Evolutionary conservation across 2,888 invertebrate species (phyloP).

Genomic region (Ormyrus labotus): DNA sequence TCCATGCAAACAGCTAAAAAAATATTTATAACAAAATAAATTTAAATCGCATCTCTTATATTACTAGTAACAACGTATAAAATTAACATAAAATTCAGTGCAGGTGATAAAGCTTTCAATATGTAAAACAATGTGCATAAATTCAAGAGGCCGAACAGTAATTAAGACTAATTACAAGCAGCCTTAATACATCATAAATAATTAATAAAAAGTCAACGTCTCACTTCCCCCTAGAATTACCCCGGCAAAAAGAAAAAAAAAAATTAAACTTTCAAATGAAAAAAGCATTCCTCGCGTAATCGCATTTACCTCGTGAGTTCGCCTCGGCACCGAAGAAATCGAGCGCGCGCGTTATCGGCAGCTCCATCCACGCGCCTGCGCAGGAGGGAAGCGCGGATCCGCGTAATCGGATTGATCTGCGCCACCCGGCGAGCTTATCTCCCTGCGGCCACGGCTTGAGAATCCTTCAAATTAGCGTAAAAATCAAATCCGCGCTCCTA

Average conservation of each 20-base stretch:
- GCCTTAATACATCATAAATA: background rate
- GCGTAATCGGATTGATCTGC: background rate
- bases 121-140: background rate
- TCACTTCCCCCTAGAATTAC: background rate
- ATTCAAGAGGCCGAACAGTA: background rate
- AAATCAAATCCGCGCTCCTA: constrained; percentile 38
- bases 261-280: constrained; percentile 37
- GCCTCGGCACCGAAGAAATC: constrained; percentile 33
- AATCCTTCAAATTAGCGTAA: constrained; percentile 31
- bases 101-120: no score
- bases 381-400: constrained; percentile 4
- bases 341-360: constrained; percentile 35
- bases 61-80: no score
- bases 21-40: no score
- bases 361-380: constrained; percentile 24
- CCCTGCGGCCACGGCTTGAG: background rate
- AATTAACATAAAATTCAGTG: no score
- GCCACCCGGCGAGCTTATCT: constrained; percentile 26
- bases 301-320: constrained; percentile 24
- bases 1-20: no score
- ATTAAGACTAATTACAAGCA: background rate
- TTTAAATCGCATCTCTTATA: no score
- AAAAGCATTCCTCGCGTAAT: background rate
- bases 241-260: background rate
- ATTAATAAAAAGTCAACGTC: constrained; percentile 13